These are phyloP conservation scores for Platysternon megacephalum DNA, from an alignment of 2,113 vertebrate genomes.

Conservation along the genomic window DNA sequence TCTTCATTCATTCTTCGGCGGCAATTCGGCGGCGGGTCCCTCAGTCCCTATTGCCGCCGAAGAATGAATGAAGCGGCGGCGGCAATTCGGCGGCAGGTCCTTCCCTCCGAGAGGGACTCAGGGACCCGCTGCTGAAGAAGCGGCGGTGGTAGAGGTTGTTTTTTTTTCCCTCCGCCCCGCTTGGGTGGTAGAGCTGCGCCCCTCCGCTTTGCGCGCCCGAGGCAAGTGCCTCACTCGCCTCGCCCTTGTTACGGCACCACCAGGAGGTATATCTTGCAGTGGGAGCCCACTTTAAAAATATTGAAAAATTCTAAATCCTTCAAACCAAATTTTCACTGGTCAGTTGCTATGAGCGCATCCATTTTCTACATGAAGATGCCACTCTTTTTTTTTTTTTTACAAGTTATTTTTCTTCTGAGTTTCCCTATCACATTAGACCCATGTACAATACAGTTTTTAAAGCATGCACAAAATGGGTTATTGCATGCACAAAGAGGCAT, in stretches of 20 bases:
- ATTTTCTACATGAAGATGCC: neutral
- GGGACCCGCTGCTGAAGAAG: no score
- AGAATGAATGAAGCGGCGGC: no score
- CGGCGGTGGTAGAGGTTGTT: no score
- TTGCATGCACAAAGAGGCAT: neutral
- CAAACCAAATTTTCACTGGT: neutral
- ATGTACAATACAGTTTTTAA: neutral
- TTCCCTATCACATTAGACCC: neutral
- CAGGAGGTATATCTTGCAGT: neutral
- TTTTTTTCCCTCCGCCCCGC: no score
- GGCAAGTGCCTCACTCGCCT: no score
- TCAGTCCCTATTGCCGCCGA: no score
- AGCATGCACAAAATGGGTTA: neutral
- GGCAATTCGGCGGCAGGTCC: no score
- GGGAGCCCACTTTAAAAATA: neutral
- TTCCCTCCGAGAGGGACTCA: no score
- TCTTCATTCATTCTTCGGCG: no score
- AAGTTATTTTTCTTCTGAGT: neutral
- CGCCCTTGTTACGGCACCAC: neutral
- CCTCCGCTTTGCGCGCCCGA: no score
- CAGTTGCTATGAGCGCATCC: neutral
- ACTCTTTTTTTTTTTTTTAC: neutral
- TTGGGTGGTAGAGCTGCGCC: no score
- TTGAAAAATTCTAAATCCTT: neutral
- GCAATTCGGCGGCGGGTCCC: no score